A percentile compares a stretch with the other conserved stretches of the same genome.
phyloP scores from a whole-genome alignment of 1,140 invertebrate genomes.

The Diuraphis noxia region DNA sequence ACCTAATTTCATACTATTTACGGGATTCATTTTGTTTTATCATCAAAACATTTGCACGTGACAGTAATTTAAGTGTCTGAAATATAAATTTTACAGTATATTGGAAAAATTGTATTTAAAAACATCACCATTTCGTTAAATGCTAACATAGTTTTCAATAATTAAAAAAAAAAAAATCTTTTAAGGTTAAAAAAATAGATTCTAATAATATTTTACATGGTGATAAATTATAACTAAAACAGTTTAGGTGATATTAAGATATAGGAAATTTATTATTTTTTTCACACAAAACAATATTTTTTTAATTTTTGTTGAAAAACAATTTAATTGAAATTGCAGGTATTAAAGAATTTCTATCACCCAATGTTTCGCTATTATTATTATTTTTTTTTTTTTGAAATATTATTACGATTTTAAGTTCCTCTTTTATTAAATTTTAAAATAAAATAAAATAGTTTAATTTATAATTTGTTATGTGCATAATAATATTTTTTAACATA shows the following conservation, averaged over 20 bases:
- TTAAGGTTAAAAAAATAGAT: neutral
- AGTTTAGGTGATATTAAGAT: neutral
- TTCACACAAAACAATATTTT: neutral
- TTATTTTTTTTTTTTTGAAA: neutral
- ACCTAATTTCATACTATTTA: neutral
- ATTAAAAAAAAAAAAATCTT: neutral
- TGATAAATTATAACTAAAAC: neutral
- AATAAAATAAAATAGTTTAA: neutral
- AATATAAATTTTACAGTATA: neutral
- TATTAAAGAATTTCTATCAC: neutral
- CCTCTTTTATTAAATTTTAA: neutral
- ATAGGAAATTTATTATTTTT: neutral
- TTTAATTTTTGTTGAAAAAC: neutral
- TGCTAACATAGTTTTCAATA: neutral
- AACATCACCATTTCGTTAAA: too few relatives aligned
- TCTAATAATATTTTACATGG: neutral
- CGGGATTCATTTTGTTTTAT: neutral
- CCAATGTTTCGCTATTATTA: neutral
- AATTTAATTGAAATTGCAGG: neutral
- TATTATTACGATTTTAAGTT: neutral
- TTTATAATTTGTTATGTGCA: neutral
- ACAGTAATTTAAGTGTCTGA: conserved; percentile 11
- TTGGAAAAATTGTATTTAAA: neutral
- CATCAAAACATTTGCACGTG: conserved; percentile 22
- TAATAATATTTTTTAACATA: neutral